Percentiles rank a stretch among this genome's conserved stretches.
Conservation (phyloP, 2,888 invertebrate species). For the Caenorhabditis auriculariae region DNA sequence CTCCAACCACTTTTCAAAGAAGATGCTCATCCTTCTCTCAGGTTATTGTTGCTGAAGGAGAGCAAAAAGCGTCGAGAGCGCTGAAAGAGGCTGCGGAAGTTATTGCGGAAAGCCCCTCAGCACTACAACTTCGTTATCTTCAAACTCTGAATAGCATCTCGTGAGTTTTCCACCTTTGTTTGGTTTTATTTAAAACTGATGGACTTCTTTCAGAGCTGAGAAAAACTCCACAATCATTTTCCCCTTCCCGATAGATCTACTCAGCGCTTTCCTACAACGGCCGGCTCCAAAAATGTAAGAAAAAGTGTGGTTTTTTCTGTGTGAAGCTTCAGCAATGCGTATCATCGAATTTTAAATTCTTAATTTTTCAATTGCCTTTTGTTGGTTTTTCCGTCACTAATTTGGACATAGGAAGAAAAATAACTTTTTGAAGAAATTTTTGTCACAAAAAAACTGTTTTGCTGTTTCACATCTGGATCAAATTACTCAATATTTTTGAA, state of each 20-base stretch:
- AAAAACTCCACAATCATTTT: constrained; percentile 63
- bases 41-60: constrained; percentile 88
- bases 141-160: constrained; percentile 78
- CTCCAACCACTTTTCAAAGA: background rate
- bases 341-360: too few species aligned
- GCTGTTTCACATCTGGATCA: too few species aligned
- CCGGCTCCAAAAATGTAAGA: constrained; percentile 47
- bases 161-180: constrained; percentile 2
- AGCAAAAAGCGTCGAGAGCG: constrained; percentile 80
- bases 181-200: background rate
- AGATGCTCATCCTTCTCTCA: too few species aligned
- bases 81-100: constrained; percentile 88
- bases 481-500: too few species aligned
- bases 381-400: too few species aligned
- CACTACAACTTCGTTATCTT: constrained; percentile 86
- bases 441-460: too few species aligned
- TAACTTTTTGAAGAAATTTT: too few species aligned
- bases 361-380: too few species aligned
- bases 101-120: constrained; percentile 87
- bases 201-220: constrained; percentile 50
- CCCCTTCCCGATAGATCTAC: constrained; percentile 60
- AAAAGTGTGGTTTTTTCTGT: too few species aligned
- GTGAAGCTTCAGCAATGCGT: too few species aligned
- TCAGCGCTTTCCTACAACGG: constrained; percentile 45
- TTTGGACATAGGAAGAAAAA: too few species aligned